These are phyloP conservation scores for Coregonus sp. DNA, from an alignment of 2,797 vertebrate genomes.

Conservation along the genomic window DNA sequence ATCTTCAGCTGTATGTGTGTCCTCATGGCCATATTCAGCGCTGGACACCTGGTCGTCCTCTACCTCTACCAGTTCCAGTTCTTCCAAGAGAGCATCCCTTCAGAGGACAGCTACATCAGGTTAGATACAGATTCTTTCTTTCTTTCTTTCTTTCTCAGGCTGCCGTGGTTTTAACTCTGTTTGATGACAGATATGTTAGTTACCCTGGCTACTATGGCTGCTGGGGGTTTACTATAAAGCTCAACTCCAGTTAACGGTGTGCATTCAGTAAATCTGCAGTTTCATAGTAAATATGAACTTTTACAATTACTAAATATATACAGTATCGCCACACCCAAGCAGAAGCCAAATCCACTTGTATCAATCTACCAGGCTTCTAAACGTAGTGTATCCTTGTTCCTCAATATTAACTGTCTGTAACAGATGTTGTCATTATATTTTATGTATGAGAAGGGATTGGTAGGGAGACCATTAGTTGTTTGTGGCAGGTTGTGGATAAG, in stretches of 20 bases:
- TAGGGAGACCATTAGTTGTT: conserved; percentile 48
- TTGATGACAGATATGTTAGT: no score
- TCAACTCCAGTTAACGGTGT: no score
- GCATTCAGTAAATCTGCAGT: no score
- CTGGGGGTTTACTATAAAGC: no score
- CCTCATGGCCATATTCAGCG: conserved; percentile 96
- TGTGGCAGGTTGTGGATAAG: conserved; percentile 49
- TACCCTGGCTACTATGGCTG: no score
- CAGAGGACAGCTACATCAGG: conserved; percentile 86
- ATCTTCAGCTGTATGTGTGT: conserved; percentile 98
- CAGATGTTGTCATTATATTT: conserved; percentile 57
- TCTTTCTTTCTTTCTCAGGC: no score
- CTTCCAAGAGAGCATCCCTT: conserved; percentile 89
- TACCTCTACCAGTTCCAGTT: conserved; percentile 98
- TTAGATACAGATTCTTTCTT: conserved; percentile 59
- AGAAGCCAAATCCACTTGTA: not conserved
- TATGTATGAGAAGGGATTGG: conserved; percentile 60
- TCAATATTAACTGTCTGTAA: conserved; percentile 4
- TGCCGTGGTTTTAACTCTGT: no score
- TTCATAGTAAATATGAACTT: no score
- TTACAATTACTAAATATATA: no score
- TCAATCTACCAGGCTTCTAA: not conserved
- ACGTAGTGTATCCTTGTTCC: conserved; percentile 32
- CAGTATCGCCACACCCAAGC: no score
- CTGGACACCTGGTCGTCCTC: conserved; percentile 91